These are phyloP conservation scores for Desmophyllum pertusum DNA, from an alignment of 92 coral and sea anemone species.

Conservation along the genomic window DNA sequence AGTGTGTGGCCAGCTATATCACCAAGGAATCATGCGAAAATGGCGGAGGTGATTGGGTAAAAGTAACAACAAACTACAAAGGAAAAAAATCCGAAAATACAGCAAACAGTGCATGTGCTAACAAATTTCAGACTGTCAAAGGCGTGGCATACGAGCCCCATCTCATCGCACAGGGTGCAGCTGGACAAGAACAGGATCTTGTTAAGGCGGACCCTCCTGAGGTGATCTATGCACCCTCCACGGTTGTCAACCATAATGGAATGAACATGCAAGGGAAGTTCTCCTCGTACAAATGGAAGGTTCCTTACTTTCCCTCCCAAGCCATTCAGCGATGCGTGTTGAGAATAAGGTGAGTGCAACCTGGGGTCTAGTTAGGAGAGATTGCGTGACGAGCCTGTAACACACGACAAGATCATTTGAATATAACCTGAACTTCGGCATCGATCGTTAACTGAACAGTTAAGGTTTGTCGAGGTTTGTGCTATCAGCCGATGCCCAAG, in stretches of 20 bases:
- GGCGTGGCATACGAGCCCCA: conserved; percentile 36
- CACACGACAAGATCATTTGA: no score
- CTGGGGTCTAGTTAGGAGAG: no score
- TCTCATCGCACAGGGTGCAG: conserved; percentile 27
- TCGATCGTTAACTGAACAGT: no score
- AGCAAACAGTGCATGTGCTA: background rate
- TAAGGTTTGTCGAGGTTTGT: no score
- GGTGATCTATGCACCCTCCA: conserved; percentile 34
- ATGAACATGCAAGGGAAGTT: conserved; percentile 36
- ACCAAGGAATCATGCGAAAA: conserved; percentile 14
- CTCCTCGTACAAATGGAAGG: conserved; percentile 36
- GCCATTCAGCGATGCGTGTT: conserved; percentile 43
- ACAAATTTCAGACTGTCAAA: background rate
- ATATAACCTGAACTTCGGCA: no score
- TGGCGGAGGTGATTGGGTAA: conserved; percentile 16
- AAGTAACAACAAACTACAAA: background rate
- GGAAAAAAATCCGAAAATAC: background rate
- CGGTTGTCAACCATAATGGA: conserved; percentile 52
- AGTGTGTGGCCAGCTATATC: conserved; percentile 34
- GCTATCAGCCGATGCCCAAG: no score
- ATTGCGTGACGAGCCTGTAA: no score
- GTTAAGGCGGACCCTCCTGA: conserved; percentile 19
- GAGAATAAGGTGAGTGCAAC: conserved; percentile 36
- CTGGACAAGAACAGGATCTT: background rate
- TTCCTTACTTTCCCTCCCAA: conserved; percentile 35